Evolutionary conservation across 2,113 vertebrate species (phyloP).

Genomic region (Callospermophilus lateralis): DNA sequence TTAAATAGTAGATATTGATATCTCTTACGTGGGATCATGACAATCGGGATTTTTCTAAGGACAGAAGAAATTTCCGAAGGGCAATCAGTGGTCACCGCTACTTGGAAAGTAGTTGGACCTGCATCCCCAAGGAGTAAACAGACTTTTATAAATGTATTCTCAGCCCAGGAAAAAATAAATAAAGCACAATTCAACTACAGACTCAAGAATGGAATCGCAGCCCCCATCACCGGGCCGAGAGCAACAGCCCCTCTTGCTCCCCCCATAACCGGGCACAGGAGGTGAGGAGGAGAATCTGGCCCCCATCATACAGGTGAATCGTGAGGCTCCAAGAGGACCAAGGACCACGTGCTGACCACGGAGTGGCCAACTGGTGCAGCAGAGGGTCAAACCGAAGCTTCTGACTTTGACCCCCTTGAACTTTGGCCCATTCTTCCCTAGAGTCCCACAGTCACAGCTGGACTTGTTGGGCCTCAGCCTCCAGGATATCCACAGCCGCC

Average conservation of each 20-base stretch:
- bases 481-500: no score
- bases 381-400: neutral
- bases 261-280: no score
- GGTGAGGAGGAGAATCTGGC: no score
- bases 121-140: slow-evolving; percentile 37
- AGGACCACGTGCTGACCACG: neutral
- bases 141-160: slow-evolving; percentile 1
- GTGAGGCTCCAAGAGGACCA: neutral
- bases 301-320: neutral
- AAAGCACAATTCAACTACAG: neutral
- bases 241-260: no score
- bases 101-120: slow-evolving; percentile 28
- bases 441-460: neutral
- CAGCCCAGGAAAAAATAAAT: neutral
- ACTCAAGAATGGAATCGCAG: no score
- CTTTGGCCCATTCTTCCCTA: neutral
- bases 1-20: neutral
- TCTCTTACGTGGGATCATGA: neutral
- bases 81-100: neutral
- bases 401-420: neutral
- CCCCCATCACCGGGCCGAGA: neutral
- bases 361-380: no score
- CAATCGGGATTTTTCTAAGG: slow-evolving; percentile 46
- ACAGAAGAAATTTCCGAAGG: neutral
- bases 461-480: neutral